Conservation (phyloP, 2,113 vertebrate species). For the Jacana jacana region DNA sequence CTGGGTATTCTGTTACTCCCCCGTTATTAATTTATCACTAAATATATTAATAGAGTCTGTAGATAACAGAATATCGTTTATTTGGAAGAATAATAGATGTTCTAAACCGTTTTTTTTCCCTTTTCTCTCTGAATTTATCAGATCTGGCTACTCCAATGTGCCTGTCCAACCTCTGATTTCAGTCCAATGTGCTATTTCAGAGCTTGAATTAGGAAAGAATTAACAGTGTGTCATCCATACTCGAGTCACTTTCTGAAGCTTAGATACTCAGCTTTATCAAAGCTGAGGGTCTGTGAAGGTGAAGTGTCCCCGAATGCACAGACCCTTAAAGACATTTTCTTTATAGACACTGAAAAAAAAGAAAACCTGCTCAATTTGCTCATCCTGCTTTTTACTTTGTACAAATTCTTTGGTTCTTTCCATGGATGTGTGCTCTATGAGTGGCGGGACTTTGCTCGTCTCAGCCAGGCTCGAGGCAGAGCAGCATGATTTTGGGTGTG, state of each 20-base stretch:
- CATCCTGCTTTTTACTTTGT: neutral
- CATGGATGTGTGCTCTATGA: neutral
- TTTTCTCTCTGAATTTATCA: neutral
- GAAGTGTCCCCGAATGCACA: neutral
- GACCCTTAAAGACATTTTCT: neutral
- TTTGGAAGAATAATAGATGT: constrained; percentile 29
- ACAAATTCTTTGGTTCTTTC: neutral
- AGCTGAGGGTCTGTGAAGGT: neutral
- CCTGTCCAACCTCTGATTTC: neutral
- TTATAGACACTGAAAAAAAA: neutral
- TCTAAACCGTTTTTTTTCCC: neutral
- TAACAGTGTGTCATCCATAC: neutral
- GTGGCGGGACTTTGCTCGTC: neutral
- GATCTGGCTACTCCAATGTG: neutral
- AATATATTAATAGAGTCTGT: constrained; percentile 47
- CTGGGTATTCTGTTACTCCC: constrained; percentile 34
- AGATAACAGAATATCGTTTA: constrained; percentile 46
- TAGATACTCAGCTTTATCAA: neutral
- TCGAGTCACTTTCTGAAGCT: neutral
- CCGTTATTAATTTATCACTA: constrained; percentile 71
- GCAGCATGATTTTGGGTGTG: neutral
- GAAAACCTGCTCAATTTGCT: neutral
- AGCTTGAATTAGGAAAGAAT: constrained; percentile 25
- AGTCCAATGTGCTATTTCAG: neutral
- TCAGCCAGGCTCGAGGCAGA: neutral